Percentiles rank a stretch among this genome's conserved stretches.
These are phyloP conservation scores for Drosophila meridionalis DNA, from an alignment of 2,888 invertebrate species.

Conservation along the genomic window DNA sequence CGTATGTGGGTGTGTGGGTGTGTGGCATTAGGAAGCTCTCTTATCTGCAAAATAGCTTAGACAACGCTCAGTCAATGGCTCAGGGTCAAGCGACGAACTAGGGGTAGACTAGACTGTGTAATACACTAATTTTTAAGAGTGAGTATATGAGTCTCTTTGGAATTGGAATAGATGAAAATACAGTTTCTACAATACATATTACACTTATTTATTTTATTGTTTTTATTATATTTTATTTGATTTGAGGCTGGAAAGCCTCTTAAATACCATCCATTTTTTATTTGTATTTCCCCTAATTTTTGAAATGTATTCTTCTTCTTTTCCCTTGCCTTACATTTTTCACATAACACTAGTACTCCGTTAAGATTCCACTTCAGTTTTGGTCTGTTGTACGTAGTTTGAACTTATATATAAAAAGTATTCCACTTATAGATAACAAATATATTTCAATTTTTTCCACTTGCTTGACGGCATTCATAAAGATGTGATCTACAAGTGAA, in stretches of 20 bases:
- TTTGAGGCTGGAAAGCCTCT: too few relatives aligned
- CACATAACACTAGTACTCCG: not conserved
- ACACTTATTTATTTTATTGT: too few relatives aligned
- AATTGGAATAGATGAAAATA: too few relatives aligned
- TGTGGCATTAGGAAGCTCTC: constrained; percentile 13
- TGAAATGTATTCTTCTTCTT: too few relatives aligned
- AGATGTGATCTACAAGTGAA: not conserved
- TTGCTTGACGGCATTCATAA: not conserved
- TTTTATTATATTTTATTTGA: too few relatives aligned
- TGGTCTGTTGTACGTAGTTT: too few relatives aligned
- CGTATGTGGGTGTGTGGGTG: not conserved
- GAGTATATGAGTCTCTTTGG: not conserved
- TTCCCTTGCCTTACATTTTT: too few relatives aligned
- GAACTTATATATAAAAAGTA: not conserved
- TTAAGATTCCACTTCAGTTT: not conserved
- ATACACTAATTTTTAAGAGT: not conserved
- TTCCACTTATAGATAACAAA: not conserved
- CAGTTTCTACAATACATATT: too few relatives aligned
- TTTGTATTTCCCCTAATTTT: too few relatives aligned
- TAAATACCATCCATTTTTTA: too few relatives aligned
- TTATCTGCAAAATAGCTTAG: constrained; percentile 47
- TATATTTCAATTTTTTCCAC: not conserved
- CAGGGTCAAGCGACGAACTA: constrained; percentile 35
- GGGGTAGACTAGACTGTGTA: not conserved
- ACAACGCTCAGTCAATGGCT: constrained; percentile 8